Base-by-base conservation (phyloP, 2,113 vertebrate species). In the Motacilla tschutschensis region DNA sequence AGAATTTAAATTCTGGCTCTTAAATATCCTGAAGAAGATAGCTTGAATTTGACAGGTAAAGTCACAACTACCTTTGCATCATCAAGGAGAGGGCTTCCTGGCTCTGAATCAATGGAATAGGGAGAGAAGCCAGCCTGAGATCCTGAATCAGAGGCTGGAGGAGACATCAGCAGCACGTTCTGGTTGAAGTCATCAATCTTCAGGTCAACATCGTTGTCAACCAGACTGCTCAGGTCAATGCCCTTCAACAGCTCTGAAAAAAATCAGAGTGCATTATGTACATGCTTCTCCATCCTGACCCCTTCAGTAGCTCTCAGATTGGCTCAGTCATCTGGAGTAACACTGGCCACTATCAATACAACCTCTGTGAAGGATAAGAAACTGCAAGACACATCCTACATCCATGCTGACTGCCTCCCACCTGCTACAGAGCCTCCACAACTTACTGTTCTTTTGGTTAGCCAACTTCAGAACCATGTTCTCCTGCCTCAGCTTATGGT, bases 401-500 rank as follows among this genome's bases (percentile, higher is more conserved):
- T 28, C 47, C 55, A 17, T 2, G 8, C 46, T 36, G 50, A 38
- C 43, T 46, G 20, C n/a, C 63, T 38, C 33, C 43, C 47, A 51
- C 3, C 15, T 11, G 16, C 55, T 14, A 26, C 35, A 85, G 46
- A 67, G 31, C 22, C 36, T 58, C 44, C 85, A 69, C 31, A 66
- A 97, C 98, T 96, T 93, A 99, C 99, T 99, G 97, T 98, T 99
- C 91, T 99, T 99, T 93, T 98, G 98, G 90, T 98, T 99, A 51
- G 97, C 98, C 96, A 99, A 96, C 94, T 99, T 99, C 43, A 99
- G 97, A 38, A 98, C 92, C 97, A 99, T 97, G 96, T 99, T 99
- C 96, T 99, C 99, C 93, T 99, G 99, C 13, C 99, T 97, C 70
- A 99, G 97, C 77, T 99, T 99, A 82, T 99, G 98, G 92, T 99